Percentiles rank a stretch among this genome's conserved stretches.
These are phyloP conservation scores for Troides oblongomaculatus DNA, from an alignment of 2,888 invertebrate species.

Conservation along the genomic window DNA sequence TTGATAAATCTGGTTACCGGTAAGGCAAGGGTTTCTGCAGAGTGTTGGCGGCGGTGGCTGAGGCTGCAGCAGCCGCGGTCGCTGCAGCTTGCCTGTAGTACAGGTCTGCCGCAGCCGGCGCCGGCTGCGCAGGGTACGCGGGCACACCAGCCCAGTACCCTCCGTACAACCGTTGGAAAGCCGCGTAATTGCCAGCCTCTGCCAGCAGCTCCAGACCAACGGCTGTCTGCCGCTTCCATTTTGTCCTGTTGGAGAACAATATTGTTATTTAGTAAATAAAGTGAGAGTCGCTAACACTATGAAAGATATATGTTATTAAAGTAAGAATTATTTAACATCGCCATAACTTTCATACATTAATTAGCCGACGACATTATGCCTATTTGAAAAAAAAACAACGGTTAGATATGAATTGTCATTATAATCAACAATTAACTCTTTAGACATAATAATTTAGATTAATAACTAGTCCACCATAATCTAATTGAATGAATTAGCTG, in stretches of 20 bases:
- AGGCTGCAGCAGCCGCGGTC: conserved; percentile 82
- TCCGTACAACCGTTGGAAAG: conserved; percentile 97
- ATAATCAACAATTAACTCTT: not conserved
- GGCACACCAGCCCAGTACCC: conserved; percentile 86
- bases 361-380: not conserved
- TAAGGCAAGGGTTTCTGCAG: conserved; percentile 94
- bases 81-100: conserved; percentile 92
- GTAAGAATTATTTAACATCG: not conserved
- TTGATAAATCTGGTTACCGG: conserved; percentile 57
- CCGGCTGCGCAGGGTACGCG: conserved; percentile 83
- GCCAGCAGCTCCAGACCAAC: conserved; percentile 97
- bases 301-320: not conserved
- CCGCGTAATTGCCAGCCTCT: conserved; percentile 98
- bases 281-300: not conserved
- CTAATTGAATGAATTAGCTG: no score
- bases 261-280: not conserved
- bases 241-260: conserved; percentile 84
- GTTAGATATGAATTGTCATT: not conserved
- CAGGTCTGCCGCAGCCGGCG: conserved; percentile 86
- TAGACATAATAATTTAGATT: not conserved
- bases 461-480: not conserved
- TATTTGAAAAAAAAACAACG: no score
- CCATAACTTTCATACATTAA: not conserved
- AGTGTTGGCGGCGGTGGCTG: conserved; percentile 82
- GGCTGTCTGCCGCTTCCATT: conserved; percentile 99